phyloP scores from a whole-genome alignment of 2,888 invertebrate genomes.

The Reticulitermes lucifugus region DNA sequence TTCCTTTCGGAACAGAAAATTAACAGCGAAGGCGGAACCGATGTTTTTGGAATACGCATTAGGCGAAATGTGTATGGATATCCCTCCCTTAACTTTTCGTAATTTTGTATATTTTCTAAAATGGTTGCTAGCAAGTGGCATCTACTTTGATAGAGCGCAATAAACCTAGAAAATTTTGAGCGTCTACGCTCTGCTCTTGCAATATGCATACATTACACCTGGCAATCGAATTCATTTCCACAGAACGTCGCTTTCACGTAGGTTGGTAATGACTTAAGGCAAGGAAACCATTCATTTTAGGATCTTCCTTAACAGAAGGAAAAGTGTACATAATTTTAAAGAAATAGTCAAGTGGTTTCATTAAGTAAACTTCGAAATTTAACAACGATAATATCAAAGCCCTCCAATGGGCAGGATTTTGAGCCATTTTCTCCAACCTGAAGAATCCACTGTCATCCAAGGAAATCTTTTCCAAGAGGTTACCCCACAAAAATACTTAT shows the following conservation, averaged over 20 bases:
- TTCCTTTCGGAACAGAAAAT: background rate
- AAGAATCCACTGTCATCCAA: too few relatives aligned
- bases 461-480: too few relatives aligned
- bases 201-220: constrained; percentile 14
- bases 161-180: background rate
- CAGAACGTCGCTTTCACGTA: constrained; percentile 1
- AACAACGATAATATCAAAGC: too few relatives aligned
- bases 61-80: background rate
- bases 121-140: constrained; percentile 22
- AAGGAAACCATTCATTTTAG: background rate
- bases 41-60: background rate
- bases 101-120: constrained; percentile 30
- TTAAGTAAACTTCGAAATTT: too few relatives aligned
- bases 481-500: too few relatives aligned
- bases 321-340: background rate
- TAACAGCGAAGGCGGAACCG: background rate
- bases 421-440: too few relatives aligned
- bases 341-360: too few relatives aligned
- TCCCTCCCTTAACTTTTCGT: constrained; percentile 13
- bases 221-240: constrained; percentile 7
- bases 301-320: background rate
- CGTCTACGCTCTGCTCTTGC: background rate
- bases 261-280: constrained; percentile 8
- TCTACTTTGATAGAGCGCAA: constrained; percentile 17
- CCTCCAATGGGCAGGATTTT: too few relatives aligned